A percentile compares a stretch with the other conserved stretches of the same genome.
phyloP scores from a whole-genome alignment of 2,113 vertebrate species.

The Rhipidura dahli region DNA sequence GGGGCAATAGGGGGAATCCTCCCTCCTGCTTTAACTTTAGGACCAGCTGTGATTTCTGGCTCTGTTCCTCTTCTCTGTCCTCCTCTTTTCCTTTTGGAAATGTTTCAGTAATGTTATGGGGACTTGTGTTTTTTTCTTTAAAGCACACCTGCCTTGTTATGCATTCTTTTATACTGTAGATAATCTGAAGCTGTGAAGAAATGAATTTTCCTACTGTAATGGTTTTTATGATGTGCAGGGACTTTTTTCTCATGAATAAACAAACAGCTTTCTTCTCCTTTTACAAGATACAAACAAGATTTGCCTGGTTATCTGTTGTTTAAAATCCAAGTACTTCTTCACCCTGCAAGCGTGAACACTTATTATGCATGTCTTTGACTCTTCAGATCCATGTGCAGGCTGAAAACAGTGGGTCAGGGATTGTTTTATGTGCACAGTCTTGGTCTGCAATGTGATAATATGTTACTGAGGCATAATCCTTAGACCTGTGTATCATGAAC shows the following conservation, averaged over 20 bases:
- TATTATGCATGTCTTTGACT: neutral
- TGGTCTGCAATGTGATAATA: neutral
- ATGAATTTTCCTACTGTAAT: neutral
- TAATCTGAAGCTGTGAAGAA: neutral
- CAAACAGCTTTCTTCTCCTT: neutral
- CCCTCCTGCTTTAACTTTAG: neutral
- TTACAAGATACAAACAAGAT: neutral
- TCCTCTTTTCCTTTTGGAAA: neutral
- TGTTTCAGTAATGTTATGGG: neutral
- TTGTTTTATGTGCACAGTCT: neutral
- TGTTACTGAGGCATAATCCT: neutral
- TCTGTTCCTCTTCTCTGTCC: neutral
- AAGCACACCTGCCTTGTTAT: neutral
- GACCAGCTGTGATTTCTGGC: neutral
- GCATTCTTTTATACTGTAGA: neutral
- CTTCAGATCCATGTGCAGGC: neutral
- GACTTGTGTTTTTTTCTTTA: neutral
- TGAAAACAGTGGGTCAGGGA: neutral
- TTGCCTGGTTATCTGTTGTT: neutral
- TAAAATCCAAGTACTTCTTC: neutral
- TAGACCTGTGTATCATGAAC: neutral
- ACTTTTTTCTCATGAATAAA: neutral
- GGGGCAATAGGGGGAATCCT: neutral
- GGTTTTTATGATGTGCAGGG: neutral
- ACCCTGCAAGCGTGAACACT: neutral